Conservation (phyloP, 2,888 invertebrate species). For the Athetis lepigone region DNA sequence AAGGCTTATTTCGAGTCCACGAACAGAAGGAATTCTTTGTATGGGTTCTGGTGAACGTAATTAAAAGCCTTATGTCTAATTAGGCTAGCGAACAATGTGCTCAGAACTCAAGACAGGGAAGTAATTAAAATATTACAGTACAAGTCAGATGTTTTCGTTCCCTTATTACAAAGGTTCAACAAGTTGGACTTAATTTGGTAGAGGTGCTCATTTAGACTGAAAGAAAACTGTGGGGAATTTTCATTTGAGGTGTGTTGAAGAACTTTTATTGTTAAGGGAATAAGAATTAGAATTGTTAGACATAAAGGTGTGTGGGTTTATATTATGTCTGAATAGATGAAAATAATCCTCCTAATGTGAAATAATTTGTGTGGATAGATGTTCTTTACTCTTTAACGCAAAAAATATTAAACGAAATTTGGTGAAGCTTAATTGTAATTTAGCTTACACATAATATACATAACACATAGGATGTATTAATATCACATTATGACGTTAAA, state of each 20-base stretch:
- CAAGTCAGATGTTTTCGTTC: conserved; percentile 76
- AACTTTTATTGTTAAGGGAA: not conserved
- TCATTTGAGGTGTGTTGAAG: conserved; percentile 20
- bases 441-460: no score
- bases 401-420: no score
- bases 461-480: no score
- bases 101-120: conserved; percentile 79
- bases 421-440: no score
- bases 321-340: no score
- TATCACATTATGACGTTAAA: no score
- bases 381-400: no score
- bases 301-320: no score
- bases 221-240: conserved; percentile 18
- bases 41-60: conserved; percentile 71
- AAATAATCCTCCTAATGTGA: no score
- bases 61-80: conserved; percentile 80
- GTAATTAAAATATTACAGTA: conserved; percentile 85
- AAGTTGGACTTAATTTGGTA: conserved; percentile 71
- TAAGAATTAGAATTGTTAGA: not conserved
- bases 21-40: conserved; percentile 46
- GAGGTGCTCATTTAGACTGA: conserved; percentile 15
- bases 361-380: no score
- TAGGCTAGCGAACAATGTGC: conserved; percentile 74
- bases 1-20: conserved; percentile 8
- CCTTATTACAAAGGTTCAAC: conserved; percentile 74